Evolutionary conservation across 1,140 invertebrate genomes (phyloP), one percentile per base, ranked within the genome.

Genomic region (Heliothis subflexa): DNA sequence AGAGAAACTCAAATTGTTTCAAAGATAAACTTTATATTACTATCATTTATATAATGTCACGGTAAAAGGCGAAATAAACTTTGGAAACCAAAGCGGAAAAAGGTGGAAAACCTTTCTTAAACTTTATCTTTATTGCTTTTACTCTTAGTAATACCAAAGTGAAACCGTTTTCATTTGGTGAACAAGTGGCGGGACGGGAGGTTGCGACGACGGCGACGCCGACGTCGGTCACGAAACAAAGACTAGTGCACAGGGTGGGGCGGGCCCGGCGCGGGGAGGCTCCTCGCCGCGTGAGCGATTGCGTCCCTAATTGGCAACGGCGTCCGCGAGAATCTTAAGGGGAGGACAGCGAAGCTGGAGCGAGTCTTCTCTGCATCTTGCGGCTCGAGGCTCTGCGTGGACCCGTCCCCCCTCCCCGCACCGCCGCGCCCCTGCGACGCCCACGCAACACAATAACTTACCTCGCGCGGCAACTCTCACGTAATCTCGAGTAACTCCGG

Each of bases 301-400:
- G 94, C 93, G 92, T 88, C 89, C 91, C 92, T 95, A 95, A 95
- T 95, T 95, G 94, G 94, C 89, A 89, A 88, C 91, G 94, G 93
- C 94, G 92, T 93, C 89, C 93, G 93, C 94, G 92, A 94, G 93
- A 95, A 93, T 95, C 94, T 95, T 95, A 91, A 91, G 91, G 92
- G 92, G 93, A 93, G 93, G 91, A 94, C 93, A 92, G 83, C 85
- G 82, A 45, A 88, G 84, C 84, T 85, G 83, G 81, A 87, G 84
- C 84, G 83, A 89, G 83, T 86, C 87, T 87, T 85, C 81, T 90
- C 78, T 82, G 82, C 83, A 83, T 87, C 90, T 89, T 89, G 87
- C 80, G 85, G 85, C 81, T 85, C 80, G 78, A 76, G 64, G 59
- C 13, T 73, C 79, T 66, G 57, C 80, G 78, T 79, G 85, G 78